Evolutionary conservation across 2,797 vertebrate genomes (phyloP), one percentile per base, ranked within the genome.

Genomic region (Muscicapa striata): DNA sequence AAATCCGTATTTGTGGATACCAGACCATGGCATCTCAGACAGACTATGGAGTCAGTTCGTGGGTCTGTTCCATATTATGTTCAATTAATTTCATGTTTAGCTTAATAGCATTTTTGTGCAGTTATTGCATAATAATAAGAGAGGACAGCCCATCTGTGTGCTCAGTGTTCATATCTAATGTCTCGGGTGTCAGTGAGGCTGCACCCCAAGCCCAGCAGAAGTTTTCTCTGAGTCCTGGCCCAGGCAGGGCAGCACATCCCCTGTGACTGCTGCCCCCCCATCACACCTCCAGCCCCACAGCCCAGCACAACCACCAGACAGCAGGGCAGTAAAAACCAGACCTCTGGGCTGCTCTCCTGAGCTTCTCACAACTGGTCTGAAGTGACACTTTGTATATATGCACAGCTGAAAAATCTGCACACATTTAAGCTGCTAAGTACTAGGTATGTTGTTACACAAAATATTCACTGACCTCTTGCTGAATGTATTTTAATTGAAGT

Each of bases 401-500:
- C 34, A 81, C 49, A 84, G 85, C 73, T 93, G 91, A 94, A 96
- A 96, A 96, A 93, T 94, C 73, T 84, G 85, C 89, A 85, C 58
- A 10, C 73, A 15, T 95, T 86, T 90, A 91, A 93, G 70, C 95
- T 82, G 66, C 83, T 95, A 96, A 96, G 86, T 93, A 90, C 76
- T 69, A 55, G 81, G 58, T 78, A 76, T 76, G 83, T 73, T 90
- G 69, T 90, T 93, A 90, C 55, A 94, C 80, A 76, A 96, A 93
- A 94, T 96, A 96, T n/a, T 87, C 94, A 43, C 88, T 96, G 96
- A 96, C 93, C 96, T 96, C 88, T 94, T 78, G 52, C 94, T 84
- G 91, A 94, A 95, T 91, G 58, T 49, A 84, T 96, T 95, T 95
- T 96, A 96, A 95, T 96, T 96, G 95, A 96, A 91, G 96, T 96